Base-by-base conservation (phyloP, 2,113 vertebrate species). In the Jacana jacana region DNA sequence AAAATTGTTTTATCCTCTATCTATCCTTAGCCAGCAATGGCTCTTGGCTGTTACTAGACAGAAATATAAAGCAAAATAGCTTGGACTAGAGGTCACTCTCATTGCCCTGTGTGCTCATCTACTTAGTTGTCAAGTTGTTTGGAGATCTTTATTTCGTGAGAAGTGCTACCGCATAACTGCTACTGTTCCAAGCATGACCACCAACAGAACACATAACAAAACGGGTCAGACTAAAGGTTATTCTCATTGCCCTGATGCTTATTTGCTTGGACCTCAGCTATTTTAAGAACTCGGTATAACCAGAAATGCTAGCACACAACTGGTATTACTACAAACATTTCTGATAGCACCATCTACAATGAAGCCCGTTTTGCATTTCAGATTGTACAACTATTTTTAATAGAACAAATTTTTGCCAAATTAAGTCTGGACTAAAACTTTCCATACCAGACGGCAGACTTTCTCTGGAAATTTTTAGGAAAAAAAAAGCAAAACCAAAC, bases 361-460 rank as follows among this genome's bases (percentile, higher is more conserved):
- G 10, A 72, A 83, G 58, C 9, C 57, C 42, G 39, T 5, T 37
- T 68, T 15, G 25, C 10, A n/a, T 37, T 60, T 79, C 79, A 46
- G 14, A 87, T 18, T 5, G 16, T 8, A n/a, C 3, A 9, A 42
- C 37, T 84, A 48, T 33, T 92, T 91, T 81, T 81, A 94, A 86
- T 75, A 42, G 60, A 48, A 48, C 13, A 42, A 48, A 6, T 35
- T 84, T 91, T 91, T 87, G 61, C 51, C 81, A 75, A 89, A 96
- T 91, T 79, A 72, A 93, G 69, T 57, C 72, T 51, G 73, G 81
- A 71, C 39, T 76, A 81, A 78, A 86, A 79, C 55, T 64, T 89
- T 76, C 70, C 46, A 68, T 39, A 51, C 23, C 87, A 96, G 89
- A 96, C 91, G 84, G 91, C 55, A 91, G 75, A 82, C 14, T 55